These are phyloP conservation scores for Dipodomys merriami DNA, from an alignment of 2,113 vertebrate genomes.

Conservation along the genomic window DNA sequence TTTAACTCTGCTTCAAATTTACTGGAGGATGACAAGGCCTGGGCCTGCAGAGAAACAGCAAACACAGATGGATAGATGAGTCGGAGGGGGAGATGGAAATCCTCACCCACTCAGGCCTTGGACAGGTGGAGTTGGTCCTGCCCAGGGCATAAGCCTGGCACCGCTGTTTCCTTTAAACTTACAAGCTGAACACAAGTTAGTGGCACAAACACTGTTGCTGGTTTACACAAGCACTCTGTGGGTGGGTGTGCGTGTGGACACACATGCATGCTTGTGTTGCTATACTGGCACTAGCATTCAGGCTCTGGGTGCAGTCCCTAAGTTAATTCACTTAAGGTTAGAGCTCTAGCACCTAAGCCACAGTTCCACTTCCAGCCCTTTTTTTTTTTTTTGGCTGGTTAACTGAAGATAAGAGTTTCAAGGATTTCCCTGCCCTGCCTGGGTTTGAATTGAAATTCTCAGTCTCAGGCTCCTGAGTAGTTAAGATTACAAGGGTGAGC, in stretches of 20 bases:
- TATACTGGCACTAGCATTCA: too few species aligned
- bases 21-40: slow-evolving; percentile 91
- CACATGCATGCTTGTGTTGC: not conserved
- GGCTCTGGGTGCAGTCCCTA: too few species aligned
- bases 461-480: too few species aligned
- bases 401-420: too few species aligned
- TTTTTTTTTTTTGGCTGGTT: too few species aligned
- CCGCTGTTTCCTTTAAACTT: not conserved
- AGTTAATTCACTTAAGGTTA: too few species aligned
- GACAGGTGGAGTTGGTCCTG: not conserved
- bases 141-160: too few species aligned
- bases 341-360: too few species aligned
- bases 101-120: not conserved
- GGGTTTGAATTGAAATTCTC: too few species aligned
- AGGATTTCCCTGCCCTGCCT: too few species aligned
- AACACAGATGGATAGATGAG: not conserved
- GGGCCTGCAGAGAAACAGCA: slow-evolving; percentile 85
- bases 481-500: too few species aligned
- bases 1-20: slow-evolving; percentile 96
- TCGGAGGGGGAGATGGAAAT: not conserved
- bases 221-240: not conserved
- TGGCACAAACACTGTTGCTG: fast-evolving
- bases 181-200: fast-evolving
- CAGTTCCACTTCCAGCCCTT: too few species aligned
- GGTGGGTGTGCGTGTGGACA: not conserved